These are phyloP conservation scores for Polyommatus iphigenia DNA, from an alignment of 2,888 invertebrate species.

Conservation along the genomic window DNA sequence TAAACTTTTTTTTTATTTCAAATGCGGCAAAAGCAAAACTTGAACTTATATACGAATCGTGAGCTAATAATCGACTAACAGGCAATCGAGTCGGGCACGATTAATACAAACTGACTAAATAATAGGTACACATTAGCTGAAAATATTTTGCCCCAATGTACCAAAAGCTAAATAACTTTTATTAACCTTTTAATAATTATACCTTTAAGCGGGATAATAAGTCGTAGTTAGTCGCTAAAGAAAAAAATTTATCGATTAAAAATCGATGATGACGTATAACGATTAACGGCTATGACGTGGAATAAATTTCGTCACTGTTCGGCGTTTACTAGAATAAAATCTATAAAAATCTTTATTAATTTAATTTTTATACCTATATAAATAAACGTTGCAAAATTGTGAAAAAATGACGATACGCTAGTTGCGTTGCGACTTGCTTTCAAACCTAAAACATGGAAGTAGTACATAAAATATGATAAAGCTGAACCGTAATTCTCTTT, in stretches of 20 bases:
- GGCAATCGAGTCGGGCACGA: neutral
- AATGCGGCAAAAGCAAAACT: neutral
- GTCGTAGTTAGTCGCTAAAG: no score
- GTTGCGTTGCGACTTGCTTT: no score
- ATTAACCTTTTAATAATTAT: no score
- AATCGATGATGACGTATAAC: conserved; percentile 10
- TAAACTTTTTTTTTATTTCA: neutral
- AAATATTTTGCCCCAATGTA: neutral
- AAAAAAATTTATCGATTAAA: neutral
- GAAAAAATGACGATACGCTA: no score
- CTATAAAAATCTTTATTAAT: no score
- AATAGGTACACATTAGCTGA: neutral
- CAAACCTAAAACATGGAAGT: no score
- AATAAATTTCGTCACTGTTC: neutral
- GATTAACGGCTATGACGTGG: conserved; percentile 2
- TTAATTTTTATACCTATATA: no score
- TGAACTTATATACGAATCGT: neutral
- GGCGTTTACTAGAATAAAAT: neutral
- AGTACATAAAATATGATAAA: no score
- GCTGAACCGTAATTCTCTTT: no score
- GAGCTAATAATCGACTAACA: neutral
- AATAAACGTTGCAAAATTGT: no score
- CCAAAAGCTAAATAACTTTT: no score
- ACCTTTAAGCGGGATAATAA: no score
- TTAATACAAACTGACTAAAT: neutral